Evolutionary conservation across 2,797 vertebrate genomes (phyloP).

Genomic region (Darevskia mixta): DNA sequence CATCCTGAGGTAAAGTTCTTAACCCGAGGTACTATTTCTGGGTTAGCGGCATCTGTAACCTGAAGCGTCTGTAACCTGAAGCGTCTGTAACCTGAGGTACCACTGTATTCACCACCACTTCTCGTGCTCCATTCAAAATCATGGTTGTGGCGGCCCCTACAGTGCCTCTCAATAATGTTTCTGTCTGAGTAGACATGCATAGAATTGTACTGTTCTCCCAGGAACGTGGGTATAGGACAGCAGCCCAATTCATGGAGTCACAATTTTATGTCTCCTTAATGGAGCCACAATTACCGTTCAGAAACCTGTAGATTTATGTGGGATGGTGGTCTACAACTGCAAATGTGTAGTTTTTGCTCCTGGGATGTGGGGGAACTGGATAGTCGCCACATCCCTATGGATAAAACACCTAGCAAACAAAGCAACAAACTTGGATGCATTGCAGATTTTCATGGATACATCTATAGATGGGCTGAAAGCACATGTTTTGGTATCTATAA

Average conservation of each 20-base stretch:
- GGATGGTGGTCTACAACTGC: background rate
- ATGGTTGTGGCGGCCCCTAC: background rate
- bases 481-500: constrained; percentile 36
- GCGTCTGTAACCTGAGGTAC: too few relatives aligned
- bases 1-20: too few relatives aligned
- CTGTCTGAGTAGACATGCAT: background rate
- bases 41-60: too few relatives aligned
- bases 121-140: background rate
- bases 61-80: too few relatives aligned
- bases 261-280: background rate
- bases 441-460: background rate
- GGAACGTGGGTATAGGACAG: background rate
- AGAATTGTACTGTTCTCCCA: background rate
- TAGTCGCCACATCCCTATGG: background rate
- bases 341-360: background rate
- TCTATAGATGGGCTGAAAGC: background rate
- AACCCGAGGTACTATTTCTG: too few relatives aligned
- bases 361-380: background rate
- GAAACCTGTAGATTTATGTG: background rate
- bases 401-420: constrained; percentile 15
- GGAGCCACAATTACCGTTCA: background rate
- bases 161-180: background rate
- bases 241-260: background rate
- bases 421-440: constrained; percentile 32
- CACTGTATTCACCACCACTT: background rate